Evolutionary conservation across 2,888 invertebrate species (phyloP), one percentile per base, ranked within the genome.

Genomic region (Ornithoptera priamus): DNA sequence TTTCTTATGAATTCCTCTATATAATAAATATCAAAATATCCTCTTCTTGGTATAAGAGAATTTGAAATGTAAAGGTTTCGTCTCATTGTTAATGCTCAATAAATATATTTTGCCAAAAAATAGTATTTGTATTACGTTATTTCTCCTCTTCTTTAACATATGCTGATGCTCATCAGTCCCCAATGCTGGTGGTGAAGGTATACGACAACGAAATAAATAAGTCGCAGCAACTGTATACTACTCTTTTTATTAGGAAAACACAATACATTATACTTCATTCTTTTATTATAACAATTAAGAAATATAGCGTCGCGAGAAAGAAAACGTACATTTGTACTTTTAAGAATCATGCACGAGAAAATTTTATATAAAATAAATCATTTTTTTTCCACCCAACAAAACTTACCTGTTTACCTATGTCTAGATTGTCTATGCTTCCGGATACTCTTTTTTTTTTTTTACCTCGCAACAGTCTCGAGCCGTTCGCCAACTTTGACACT

Each of bases 221-320:
- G 39, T 8, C 39, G 39, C 10, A 39, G 6, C 10, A 79, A 78
- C 74, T 81, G 53, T 87, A 85, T 81, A 82, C 89, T 90, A 90
- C 88, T 82, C 83, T 74, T 81, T 90, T 88, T 90, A 91, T 90
- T 90, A 91, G 85, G 88, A 89, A 90, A 90, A 91, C 90, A 89
- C 90, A 89, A 87, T 90, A 87, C 89, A 87, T 87, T 85, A 87
- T 86, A 88, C 75, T 87, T 85, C 79, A 87, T 87, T 86, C 39
- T 7, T 85, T 67, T 70, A 88, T 86, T 84, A 80, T 87, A 90
- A 90, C 87, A 89, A 89, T 85, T 81, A 87, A 84, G 82, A 86
- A 81, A 85, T 82, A 84, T 79, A 84, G 82, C 83, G 82, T 83
- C 84, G 84, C 77, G 80, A 81, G 76, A 82, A 81, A 77, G 79